Evolutionary conservation across 2,797 vertebrate genomes (phyloP), one percentile per base, ranked within the genome.

Genomic region (Enteromius anoplus): DNA sequence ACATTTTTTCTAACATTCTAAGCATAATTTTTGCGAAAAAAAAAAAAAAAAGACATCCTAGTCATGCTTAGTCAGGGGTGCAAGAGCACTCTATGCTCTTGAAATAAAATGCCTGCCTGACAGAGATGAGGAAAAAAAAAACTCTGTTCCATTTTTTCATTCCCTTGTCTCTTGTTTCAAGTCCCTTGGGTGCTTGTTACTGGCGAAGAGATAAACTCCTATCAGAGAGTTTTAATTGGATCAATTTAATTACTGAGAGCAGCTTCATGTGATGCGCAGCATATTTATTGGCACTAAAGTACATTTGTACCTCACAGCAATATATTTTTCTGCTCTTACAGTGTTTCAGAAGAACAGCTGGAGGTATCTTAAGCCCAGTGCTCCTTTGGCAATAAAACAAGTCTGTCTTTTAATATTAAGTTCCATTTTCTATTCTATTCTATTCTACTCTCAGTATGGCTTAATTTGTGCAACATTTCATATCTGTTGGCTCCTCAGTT

Each of bases 231-330:
- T 78, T 84, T 86, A 86, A 88, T 84, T 87, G 80, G 81, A 87
- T 86, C 80, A 85, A 71, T 88, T 87, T 83, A 86, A 87, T 88
- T 87, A 88, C 77, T 68, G 79, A 76, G 23, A 81, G 42, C 62
- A 77, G 51, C 49, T 79, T 86, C 73, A 83, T 64, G 73, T 65
- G 51, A 81, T 85, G 83, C 29, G 3, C 64, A 69, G 83, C 78
- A 80, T 86, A 86, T 80, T 70, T 88, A 85, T 84, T 84, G 65
- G 60, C 69, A 51, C 64, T 70, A 55, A 72, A 86, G 70, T 77
- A 69, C 66, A 70, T 83, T 81, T 83, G 40, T 78, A 53, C 58
- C 66, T 85, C 71, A 58, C 47, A 82, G 55, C 19, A 71, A 62
- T 73, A 64, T 66, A 1, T 75, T 7, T 65, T 29, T 64, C 53